These are phyloP conservation scores for Achatina immaculata DNA, from an alignment of 1,140 invertebrate species.

Conservation along the genomic window DNA sequence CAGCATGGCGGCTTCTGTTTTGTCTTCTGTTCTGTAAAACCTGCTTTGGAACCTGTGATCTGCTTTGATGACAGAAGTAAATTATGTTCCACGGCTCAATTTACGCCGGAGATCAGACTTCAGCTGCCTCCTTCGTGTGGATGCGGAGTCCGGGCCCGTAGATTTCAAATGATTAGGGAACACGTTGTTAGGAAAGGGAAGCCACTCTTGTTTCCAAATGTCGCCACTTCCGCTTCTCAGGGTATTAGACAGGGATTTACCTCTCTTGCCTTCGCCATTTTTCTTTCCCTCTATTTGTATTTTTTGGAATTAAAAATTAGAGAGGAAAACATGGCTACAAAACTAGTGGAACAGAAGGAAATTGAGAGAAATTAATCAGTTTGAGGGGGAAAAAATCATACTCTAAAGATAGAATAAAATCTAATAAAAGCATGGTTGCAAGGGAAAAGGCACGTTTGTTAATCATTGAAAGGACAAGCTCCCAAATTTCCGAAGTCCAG, in stretches of 20 bases:
- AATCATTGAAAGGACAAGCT: background rate
- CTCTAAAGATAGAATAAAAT: background rate
- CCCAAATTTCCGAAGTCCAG: background rate
- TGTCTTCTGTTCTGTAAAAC: background rate
- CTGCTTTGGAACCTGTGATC: background rate
- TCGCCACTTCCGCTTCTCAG: background rate
- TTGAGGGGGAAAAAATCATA: background rate
- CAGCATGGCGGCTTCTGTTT: background rate
- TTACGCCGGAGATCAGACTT: conserved; percentile 6
- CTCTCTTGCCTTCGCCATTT: background rate
- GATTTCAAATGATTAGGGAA: background rate
- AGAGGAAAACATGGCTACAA: background rate
- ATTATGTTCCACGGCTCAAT: conserved; percentile 2
- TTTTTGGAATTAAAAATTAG: background rate
- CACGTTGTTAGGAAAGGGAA: background rate
- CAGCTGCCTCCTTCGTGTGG: background rate
- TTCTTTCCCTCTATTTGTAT: background rate
- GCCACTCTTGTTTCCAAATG: background rate
- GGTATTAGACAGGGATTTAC: background rate
- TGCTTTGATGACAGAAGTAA: background rate
- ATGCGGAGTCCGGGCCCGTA: background rate
- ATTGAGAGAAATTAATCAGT: background rate
- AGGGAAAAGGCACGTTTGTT: background rate
- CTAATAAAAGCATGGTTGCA: background rate
- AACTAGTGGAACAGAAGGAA: background rate